Evolutionary conservation across 2,113 vertebrate genomes (phyloP).

Genomic region (Peromyscus maniculatus): DNA sequence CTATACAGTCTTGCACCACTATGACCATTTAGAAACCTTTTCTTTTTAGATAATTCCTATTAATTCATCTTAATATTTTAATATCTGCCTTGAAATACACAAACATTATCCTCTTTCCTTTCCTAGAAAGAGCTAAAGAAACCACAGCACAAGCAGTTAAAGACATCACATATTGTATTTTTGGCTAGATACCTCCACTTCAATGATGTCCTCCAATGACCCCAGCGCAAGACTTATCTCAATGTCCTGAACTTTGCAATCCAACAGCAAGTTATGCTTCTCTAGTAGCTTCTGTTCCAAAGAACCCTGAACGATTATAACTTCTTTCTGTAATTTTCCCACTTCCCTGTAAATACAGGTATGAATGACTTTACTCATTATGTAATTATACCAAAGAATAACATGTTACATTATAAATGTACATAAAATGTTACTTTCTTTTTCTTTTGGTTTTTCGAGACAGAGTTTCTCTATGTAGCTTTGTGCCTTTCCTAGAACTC

Average conservation of each 20-base stretch:
- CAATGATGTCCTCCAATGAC: conserved; percentile 92
- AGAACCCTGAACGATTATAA: conserved; percentile 87
- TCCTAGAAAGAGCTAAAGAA: background rate
- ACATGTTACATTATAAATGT: background rate
- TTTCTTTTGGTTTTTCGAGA: too few species aligned
- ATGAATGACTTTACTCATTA: conserved; percentile 17
- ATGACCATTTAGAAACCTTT: background rate
- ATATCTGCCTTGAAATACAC: background rate
- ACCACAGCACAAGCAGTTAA: background rate
- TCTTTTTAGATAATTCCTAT: background rate
- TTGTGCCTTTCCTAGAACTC: too few species aligned
- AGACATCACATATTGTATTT: background rate
- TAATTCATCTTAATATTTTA: background rate
- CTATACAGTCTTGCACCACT: background rate
- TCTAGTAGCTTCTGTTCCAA: conserved; percentile 92
- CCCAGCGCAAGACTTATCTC: conserved; percentile 90
- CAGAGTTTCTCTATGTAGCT: too few species aligned
- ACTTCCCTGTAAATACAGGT: conserved; percentile 87
- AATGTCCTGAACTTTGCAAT: conserved; percentile 93
- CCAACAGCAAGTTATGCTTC: conserved; percentile 93
- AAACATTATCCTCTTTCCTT: background rate
- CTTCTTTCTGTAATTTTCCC: conserved; percentile 90
- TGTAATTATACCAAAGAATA: conserved; percentile 7
- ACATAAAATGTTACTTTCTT: background rate
- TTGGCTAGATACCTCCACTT: conserved; percentile 89